These are phyloP conservation scores for Geophilus truncorum DNA, from an alignment of 2,888 invertebrate genomes.

Conservation along the genomic window DNA sequence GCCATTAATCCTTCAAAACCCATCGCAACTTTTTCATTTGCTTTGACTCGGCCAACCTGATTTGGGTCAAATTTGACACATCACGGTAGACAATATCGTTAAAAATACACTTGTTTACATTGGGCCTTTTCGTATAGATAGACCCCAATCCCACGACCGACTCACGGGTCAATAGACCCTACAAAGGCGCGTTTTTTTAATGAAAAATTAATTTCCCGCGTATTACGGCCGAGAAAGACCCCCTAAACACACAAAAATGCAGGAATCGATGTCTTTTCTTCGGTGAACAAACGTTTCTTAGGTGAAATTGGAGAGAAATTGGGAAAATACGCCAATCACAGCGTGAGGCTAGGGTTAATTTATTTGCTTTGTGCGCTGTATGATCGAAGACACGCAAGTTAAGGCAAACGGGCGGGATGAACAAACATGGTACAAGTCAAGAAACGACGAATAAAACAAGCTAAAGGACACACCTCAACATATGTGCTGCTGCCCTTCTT, in stretches of 20 bases:
- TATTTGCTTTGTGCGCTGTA: neutral
- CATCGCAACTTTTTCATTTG: neutral
- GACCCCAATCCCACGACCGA: neutral
- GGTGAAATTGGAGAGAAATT: neutral
- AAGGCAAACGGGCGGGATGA: neutral
- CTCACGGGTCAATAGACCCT: neutral
- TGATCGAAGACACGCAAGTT: neutral
- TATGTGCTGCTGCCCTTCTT: conserved; percentile 9
- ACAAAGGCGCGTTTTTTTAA: neutral
- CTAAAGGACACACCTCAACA: conserved; percentile 12
- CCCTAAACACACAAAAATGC: neutral
- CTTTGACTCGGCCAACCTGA: neutral
- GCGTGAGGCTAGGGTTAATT: neutral
- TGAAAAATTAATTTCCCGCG: neutral
- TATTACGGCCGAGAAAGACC: neutral
- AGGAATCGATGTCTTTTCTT: neutral
- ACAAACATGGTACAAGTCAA: conserved; percentile 6
- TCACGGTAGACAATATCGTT: neutral
- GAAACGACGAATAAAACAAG: conserved; percentile 17
- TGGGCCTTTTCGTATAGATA: neutral
- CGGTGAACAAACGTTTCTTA: neutral
- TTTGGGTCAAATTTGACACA: neutral
- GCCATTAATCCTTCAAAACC: neutral
- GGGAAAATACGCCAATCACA: neutral
- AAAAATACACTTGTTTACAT: neutral